Evolutionary conservation across 2,113 vertebrate genomes (phyloP), one percentile per base, ranked within the genome.

Genomic region (Oophaga pumilio): DNA sequence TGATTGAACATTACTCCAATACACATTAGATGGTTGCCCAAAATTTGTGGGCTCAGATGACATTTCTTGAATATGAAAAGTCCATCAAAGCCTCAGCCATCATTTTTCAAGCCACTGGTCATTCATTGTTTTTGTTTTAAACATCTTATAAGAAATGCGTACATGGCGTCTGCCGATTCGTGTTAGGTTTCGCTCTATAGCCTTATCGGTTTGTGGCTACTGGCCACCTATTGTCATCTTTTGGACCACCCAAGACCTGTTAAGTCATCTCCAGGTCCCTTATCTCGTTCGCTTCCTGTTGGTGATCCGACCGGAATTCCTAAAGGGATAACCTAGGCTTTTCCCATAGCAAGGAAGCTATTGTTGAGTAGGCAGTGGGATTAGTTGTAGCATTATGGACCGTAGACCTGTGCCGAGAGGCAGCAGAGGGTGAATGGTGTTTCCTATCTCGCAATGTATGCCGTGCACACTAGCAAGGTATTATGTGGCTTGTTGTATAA

Each of bases 271-370:
- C 14, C 50, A 56, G 2, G n/a, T 76, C 11, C 74, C 74, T 76
- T 52, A 74, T 50, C 71, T 74, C 28, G 28, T 74, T 74, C 43
- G 52, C 43, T 52, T 76, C 73, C 49, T 50, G 18, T 76, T n/a
- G 8, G 73, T 76, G 73, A 76, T 76, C 73, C 73, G 0, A 14
- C 69, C 73, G 22, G 10, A 43, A 76, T 76, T 76, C 73, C 49
- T 52, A 76, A 76, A 17, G 20, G 73, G 73, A 76, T 76, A 76
- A 49, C 13, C 22, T 76, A n/a, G 52, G 18, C 73, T 76, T 76
- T n/a, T 17, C 73, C 43, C 43, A 76, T n/a, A 76, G 28, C 28
- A 73, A 33, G 28, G 15, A 43, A 73, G 28, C 69, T 73, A 43
- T 73, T 73, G 69, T 73, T 69, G 69, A 17, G 26, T 73, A 33